A percentile compares a stretch with the other conserved stretches of the same genome.
These are phyloP conservation scores for Glaucopsyche alexis DNA, from an alignment of 2,888 invertebrate species.

Conservation along the genomic window DNA sequence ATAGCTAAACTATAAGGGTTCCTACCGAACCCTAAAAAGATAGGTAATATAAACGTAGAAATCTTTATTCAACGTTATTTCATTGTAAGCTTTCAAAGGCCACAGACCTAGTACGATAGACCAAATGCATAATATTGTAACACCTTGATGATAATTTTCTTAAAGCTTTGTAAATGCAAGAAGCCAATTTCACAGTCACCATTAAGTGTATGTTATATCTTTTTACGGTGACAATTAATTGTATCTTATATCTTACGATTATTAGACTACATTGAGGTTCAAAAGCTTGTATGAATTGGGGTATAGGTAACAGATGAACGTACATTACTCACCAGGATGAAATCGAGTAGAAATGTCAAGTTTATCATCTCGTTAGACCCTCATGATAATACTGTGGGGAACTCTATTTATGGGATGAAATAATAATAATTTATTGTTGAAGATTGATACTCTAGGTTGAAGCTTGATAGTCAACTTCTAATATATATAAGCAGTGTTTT, in stretches of 20 bases:
- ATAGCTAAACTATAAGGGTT: too few relatives aligned
- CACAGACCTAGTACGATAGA: neutral
- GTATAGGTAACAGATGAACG: neutral
- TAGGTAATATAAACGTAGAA: neutral
- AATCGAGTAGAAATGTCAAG: slow-evolving; percentile 2
- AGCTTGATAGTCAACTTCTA: neutral
- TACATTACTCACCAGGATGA: neutral
- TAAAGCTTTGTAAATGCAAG: neutral
- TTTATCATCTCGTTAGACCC: neutral
- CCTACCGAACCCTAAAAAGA: neutral
- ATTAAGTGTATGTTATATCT: neutral
- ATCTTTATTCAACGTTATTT: neutral
- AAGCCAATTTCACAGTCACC: neutral
- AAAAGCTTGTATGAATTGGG: neutral
- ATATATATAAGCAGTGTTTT: too few relatives aligned
- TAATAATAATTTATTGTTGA: neutral
- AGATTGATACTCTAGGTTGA: neutral
- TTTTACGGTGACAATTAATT: neutral
- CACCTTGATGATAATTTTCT: too few relatives aligned
- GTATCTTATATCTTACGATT: neutral
- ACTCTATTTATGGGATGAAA: neutral
- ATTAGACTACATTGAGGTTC: neutral
- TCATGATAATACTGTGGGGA: neutral
- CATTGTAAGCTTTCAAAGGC: neutral
- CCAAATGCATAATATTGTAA: neutral